Base-by-base conservation (phyloP, 1,140 invertebrate genomes). In the Aethina tumida region DNA sequence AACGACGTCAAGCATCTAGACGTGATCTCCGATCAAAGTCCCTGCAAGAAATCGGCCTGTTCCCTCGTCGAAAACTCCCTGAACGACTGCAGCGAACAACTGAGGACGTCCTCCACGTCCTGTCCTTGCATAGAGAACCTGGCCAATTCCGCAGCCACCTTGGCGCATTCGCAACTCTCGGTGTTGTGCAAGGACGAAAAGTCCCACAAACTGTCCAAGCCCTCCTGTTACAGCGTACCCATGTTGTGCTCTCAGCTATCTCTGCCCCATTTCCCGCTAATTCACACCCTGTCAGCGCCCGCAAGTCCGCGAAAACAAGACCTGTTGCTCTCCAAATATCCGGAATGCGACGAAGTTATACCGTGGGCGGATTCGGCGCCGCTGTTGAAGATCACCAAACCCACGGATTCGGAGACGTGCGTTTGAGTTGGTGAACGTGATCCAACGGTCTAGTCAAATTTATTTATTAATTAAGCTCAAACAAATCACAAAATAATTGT, bases 101-200 rank as follows among this genome's bases (percentile, higher is more conserved):
- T 63, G 41, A 58, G 61, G 32, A 64, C 66, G 0, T 69, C 70
- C 1, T 72, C 69, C 39, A 71, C 65, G 19, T 76, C 73, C 0
- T 76, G 73, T 45, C 73, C 73, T 0, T 75, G 73, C 50, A 74
- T 76, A 2, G 71, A 76, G 50, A 67, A 73, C 42, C 47, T 71
- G 20, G 55, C 54, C 3, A 61, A 38, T 47, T 63, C 58, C 4
- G 56, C 54, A 3, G 49, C 51, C 8, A 58, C 55, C 5, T 34
- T 60, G 13, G 56, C 54, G 1, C 59, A 60, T 22, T 56, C 56
- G 9, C 59, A 61, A 38, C 35, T 60, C 15, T 54, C 53, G 4
- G 43, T 55, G 31, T 50, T 60, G 33, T 46, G 49, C 3, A 49
- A 51, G 45, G 43, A 55, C 18, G 41, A 55, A 15, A 54, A 55